A percentile compares a stretch with the other conserved stretches of the same genome.
These are phyloP conservation scores for Centropyge bicolor DNA, from an alignment of 2,797 vertebrate species.

Conservation along the genomic window DNA sequence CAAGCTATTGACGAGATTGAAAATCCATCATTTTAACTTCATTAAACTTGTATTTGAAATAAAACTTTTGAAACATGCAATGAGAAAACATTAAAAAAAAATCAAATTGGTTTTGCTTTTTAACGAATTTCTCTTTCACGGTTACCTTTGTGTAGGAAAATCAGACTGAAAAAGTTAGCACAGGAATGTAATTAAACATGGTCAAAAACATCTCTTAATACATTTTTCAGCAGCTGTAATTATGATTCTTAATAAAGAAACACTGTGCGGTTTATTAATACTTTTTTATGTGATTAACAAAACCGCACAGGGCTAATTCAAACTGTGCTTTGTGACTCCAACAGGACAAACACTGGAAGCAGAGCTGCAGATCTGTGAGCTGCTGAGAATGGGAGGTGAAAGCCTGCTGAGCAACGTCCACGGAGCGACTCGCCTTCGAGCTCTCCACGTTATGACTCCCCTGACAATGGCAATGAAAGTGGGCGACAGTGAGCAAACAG, in stretches of 20 bases:
- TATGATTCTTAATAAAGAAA: slow-evolving; percentile 2
- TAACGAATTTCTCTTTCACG: not conserved
- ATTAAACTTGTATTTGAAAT: slow-evolving; percentile 6
- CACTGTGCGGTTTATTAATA: not conserved
- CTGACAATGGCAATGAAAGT: slow-evolving; percentile 76
- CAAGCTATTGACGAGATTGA: not conserved
- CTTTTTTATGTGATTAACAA: not conserved
- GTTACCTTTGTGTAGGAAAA: not conserved
- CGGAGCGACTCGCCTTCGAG: slow-evolving; percentile 58
- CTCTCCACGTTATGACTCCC: slow-evolving; percentile 70
- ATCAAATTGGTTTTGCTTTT: not conserved
- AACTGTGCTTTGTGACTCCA: not conserved
- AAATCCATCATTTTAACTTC: slow-evolving; percentile 1
- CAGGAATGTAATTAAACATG: slow-evolving; percentile 36
- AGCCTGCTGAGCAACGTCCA: slow-evolving; percentile 60
- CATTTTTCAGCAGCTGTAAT: slow-evolving; percentile 11
- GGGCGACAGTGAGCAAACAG: slow-evolving; percentile 79
- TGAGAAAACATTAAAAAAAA: slow-evolving; percentile 6
- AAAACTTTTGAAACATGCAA: slow-evolving; percentile 15
- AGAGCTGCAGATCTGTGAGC: slow-evolving; percentile 18
- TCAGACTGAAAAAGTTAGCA: not conserved
- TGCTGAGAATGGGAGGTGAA: slow-evolving; percentile 48
- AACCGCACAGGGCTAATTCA: not conserved
- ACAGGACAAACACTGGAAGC: slow-evolving; percentile 4
- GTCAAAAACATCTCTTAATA: not conserved